Conservation (phyloP, 2,888 invertebrate species). For the Nineta flava region DNA sequence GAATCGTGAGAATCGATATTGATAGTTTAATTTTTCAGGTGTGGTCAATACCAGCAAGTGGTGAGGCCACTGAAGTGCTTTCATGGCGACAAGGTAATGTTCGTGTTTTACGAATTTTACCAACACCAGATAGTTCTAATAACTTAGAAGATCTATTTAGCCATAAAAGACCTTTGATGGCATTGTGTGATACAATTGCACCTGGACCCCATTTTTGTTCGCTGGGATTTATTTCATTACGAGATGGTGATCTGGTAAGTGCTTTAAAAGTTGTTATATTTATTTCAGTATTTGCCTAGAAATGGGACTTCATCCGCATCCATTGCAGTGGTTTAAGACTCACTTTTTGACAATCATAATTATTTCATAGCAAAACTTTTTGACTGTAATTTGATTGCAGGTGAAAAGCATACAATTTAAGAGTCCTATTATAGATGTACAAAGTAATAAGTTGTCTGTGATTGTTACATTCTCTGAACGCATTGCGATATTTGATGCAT, state of each 20-base stretch:
- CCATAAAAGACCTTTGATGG: conserved; percentile 73
- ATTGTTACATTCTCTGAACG: conserved; percentile 80
- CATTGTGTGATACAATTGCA: conserved; percentile 73
- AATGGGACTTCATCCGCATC: background rate
- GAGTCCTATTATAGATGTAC: conserved; percentile 71
- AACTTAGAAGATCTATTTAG: conserved; percentile 49
- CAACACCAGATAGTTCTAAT: conserved; percentile 48
- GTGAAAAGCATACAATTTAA: conserved; percentile 87
- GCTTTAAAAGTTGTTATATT: background rate
- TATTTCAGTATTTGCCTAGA: background rate
- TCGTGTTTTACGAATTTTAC: conserved; percentile 64
- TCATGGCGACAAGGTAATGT: conserved; percentile 90
- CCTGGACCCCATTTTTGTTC: conserved; percentile 65
- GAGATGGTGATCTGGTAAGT: conserved; percentile 57
- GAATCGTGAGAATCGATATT: too few relatives aligned
- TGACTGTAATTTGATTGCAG: conserved; percentile 23
- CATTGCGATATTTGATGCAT: conserved; percentile 81
- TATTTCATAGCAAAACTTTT: too few relatives aligned
- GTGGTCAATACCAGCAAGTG: conserved; percentile 73
- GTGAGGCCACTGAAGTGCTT: conserved; percentile 87
- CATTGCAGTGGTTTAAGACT: background rate
- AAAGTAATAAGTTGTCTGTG: conserved; percentile 77
- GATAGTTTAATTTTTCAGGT: conserved; percentile 37
- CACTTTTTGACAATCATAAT: conserved; percentile 4
- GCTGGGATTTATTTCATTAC: conserved; percentile 70